phyloP scores from a whole-genome alignment of 2,888 invertebrate genomes.

The Aspidapion aeneum region DNA sequence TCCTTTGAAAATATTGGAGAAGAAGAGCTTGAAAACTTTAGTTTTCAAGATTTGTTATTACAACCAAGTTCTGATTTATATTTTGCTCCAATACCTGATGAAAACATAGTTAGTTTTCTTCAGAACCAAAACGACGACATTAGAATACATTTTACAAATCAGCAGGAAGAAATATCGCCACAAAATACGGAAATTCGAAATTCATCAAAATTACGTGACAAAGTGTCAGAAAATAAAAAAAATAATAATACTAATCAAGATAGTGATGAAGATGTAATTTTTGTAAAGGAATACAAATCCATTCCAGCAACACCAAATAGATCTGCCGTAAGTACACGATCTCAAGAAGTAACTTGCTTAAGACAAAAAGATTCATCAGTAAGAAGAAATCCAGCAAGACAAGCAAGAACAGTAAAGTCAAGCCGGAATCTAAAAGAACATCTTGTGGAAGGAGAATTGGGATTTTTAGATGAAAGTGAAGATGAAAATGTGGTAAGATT shows the following conservation, averaged over 20 bases:
- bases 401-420: conserved; percentile 22
- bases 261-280: conserved; percentile 30
- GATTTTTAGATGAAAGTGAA: conserved; percentile 29
- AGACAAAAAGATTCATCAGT: conserved; percentile 10
- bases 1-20: background rate
- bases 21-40: background rate
- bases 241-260: conserved; percentile 6
- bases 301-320: background rate
- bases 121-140: background rate
- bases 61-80: background rate
- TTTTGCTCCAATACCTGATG: background rate
- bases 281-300: conserved; percentile 27
- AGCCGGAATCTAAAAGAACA: conserved; percentile 27
- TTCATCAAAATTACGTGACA: background rate
- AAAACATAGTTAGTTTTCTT: background rate
- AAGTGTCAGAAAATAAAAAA: background rate
- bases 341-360: background rate
- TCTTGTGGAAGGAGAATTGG: conserved; percentile 32
- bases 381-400: conserved; percentile 31
- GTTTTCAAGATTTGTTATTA: background rate
- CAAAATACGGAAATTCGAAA: background rate
- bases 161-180: background rate
- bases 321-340: background rate
- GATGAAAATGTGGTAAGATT: conserved; percentile 23
- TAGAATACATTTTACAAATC: background rate